Base-by-base conservation (phyloP, 2,113 vertebrate species). In the Silurus asotus region DNA sequence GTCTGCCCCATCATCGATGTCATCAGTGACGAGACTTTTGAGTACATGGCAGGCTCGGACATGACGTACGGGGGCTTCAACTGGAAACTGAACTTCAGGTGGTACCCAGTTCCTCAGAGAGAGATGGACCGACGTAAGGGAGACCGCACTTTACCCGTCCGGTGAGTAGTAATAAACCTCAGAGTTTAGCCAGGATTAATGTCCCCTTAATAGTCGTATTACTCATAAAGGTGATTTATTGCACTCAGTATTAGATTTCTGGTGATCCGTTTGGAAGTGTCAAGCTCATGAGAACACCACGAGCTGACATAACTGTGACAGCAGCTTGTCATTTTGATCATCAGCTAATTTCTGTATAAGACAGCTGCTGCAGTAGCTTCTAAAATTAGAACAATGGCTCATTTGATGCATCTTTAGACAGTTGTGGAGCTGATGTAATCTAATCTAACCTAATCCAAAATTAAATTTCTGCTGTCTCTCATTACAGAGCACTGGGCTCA, bases 1-100 rank as follows among this genome's bases (percentile, higher is more conserved):
- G 98, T 99, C 15, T 99, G 98, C 67, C 98, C 98, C 0, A 99
- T 99, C 93, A 99, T 99, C 20, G 98, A 99, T n/a, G 98, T 99
- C 72, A 99, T 99, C 94, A 99, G 98, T 1, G 98, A 99, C 37
- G 98, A 99, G 94, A 99, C 97, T 0, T 99, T 99, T 88, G 98
- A 99, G 84, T 99, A 99, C 93, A 97, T 99, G 98, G 98, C 98
- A 2, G 98, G 98, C 0, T 99, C 98, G 0, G 98, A 99, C 82
- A 99, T 99, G 98, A 99, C 98, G 20, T 99, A 99, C 0, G 98
- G 98, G 0, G 98, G 98, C 37, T 98, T 99, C 93, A 99, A 99
- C 93, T 99, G 98, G 98, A 99, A 98, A 90, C 94, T 99, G 58
- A 99, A 99, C 89, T 99, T 99, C 82, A 96, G 98, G 91, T 99